A percentile compares a stretch with the other conserved stretches of the same genome.
These are phyloP conservation scores for Ophraella communa DNA, from an alignment of 2,888 invertebrate genomes.

Conservation along the genomic window DNA sequence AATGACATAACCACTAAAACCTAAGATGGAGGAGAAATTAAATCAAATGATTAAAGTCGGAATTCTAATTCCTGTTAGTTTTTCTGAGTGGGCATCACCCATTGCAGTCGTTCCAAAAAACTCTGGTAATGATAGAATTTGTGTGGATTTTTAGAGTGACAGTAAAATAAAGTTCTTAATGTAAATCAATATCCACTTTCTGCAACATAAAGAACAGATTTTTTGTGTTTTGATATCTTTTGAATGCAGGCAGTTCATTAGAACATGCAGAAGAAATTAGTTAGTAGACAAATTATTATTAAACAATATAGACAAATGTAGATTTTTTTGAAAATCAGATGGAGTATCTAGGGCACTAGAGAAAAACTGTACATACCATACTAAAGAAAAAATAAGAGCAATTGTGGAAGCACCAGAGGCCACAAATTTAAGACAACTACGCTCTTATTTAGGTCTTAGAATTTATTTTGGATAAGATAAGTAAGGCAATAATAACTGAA, in stretches of 20 bases:
- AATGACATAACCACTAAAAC: constrained; percentile 14
- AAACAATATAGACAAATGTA: constrained; percentile 22
- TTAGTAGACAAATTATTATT: too few relatives aligned
- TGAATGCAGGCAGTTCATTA: too few relatives aligned
- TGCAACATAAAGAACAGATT: background rate
- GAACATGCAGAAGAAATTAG: too few relatives aligned
- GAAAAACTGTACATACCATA: too few relatives aligned
- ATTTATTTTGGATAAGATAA: too few relatives aligned
- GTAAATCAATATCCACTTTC: constrained; percentile 24
- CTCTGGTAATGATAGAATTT: constrained; percentile 41
- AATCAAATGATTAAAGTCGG: constrained; percentile 34
- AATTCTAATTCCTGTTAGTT: constrained; percentile 30
- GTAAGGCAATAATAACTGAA: too few relatives aligned
- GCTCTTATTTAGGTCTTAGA: too few relatives aligned
- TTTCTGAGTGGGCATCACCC: constrained; percentile 49
- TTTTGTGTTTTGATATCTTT: constrained; percentile 8
- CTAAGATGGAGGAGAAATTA: constrained; percentile 15
- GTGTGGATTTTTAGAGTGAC: constrained; percentile 49
- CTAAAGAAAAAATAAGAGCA: too few relatives aligned
- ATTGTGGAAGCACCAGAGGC: too few relatives aligned
- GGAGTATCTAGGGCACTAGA: background rate
- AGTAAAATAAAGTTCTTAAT: constrained; percentile 24
- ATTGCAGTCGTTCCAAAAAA: constrained; percentile 50
- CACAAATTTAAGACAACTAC: too few relatives aligned
- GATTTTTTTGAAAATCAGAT: constrained; percentile 7